Base-by-base conservation (phyloP, 23 tunicate species). In the Aplidium turbinatum region DNA sequence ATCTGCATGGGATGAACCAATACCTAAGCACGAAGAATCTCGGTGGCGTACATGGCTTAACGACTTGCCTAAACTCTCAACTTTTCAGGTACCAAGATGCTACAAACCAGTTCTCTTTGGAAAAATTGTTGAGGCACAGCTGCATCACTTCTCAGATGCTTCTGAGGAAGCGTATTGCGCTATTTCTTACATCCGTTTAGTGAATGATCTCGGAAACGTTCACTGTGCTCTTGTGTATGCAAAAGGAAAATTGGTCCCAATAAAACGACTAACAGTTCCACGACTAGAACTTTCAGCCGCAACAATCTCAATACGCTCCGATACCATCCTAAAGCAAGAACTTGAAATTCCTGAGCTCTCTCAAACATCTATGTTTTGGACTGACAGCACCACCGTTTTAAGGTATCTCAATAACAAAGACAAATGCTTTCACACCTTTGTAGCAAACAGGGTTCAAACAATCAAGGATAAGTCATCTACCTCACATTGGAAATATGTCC, bases 131-230 rank as follows among this genome's bases (percentile, higher is more conserved):
- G 11, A 21, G 5, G 69, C 68, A 22, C 76, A 50, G 0, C 52
- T 74, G 7, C 89, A 83, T 76, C 68, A 66, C 47, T 83, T 83
- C 33, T 66, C 75, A 11, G 82, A 83, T 63, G 89, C 82, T 31
- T 75, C 82, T 19, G 69, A 82, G 28, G 42, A 73, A 62, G 51
- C 80, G 0, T 82, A 73, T 74, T 82, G 88, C 20, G 46, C 38
- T 32, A 67, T 65, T 11, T 66, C 89, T 35, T 83, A 83, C 51
- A 22, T 75, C 18, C 33, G 82, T 16, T 5, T 76, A 29, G 47
- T 76, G 39, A 39, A 67, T 57, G 50, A 53, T 0, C 18, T 16
- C 1, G 68, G 35, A 4, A 9, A 38, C 9, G 47, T 75, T 47
- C 53, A 66, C 32, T 83, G 89, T 34, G 38, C 82, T 7, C 30